A percentile compares a stretch with the other conserved stretches of the same genome.
phyloP scores from a whole-genome alignment of 2,797 vertebrate genomes.

The Chaetophractus vellerosus region DNA sequence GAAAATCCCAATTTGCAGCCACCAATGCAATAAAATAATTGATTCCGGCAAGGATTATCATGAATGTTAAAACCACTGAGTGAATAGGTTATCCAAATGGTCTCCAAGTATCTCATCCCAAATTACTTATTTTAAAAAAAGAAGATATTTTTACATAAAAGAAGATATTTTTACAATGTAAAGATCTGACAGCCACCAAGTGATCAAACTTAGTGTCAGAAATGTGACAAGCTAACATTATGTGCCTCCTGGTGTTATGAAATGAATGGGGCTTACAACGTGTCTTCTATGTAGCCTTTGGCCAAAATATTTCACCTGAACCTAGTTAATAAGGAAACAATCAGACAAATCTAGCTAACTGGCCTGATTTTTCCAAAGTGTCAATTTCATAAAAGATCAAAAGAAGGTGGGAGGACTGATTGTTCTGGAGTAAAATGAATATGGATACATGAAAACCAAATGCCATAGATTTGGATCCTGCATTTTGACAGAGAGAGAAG shows the following conservation, averaged over 20 bases:
- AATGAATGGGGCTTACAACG: background rate
- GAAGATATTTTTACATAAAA: too few relatives aligned
- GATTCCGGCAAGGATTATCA: background rate
- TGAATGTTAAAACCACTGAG: background rate
- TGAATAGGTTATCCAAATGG: background rate
- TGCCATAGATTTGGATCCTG: background rate
- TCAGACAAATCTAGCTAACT: background rate
- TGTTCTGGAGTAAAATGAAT: background rate
- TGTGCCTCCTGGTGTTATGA: background rate
- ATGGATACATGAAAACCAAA: background rate
- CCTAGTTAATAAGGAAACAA: background rate
- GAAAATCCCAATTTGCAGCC: background rate
- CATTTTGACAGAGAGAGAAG: too few relatives aligned
- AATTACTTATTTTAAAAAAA: background rate
- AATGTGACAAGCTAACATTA: background rate
- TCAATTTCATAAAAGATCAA: constrained; percentile 24
- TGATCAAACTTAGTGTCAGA: background rate
- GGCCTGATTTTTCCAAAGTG: background rate
- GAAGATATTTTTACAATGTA: background rate
- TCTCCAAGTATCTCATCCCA: constrained; percentile 31
- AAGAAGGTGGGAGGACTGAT: background rate
- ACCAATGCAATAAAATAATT: background rate
- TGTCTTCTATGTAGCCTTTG: background rate
- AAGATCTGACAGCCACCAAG: background rate
- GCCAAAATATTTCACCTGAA: background rate